These are phyloP conservation scores for Ephydatia muelleri DNA, from an alignment of 37 sponge, comb jelly and placozoan genomes.

Conservation along the genomic window DNA sequence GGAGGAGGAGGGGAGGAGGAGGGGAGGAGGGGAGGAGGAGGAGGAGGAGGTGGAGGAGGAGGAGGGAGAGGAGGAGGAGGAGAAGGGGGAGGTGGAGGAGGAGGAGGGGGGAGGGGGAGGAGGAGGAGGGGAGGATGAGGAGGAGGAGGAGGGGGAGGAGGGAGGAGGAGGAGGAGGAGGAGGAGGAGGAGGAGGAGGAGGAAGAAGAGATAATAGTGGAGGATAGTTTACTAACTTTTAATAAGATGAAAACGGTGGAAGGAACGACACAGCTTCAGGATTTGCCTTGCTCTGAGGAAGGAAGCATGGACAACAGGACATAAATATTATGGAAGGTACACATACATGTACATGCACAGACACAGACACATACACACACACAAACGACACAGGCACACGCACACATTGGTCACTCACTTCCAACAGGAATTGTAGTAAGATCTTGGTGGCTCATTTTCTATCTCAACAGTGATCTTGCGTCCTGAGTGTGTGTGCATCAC, in stretches of 20 bases:
- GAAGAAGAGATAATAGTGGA: not conserved
- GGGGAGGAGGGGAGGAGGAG: no score
- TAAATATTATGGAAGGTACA: not conserved
- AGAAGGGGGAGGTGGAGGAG: no score
- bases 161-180: conserved; percentile 2
- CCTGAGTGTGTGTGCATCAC: conserved; percentile 20
- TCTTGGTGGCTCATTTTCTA: conserved; percentile 6
- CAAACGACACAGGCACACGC: no score
- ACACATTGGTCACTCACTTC: conserved; percentile 28
- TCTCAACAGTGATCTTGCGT: conserved; percentile 46
- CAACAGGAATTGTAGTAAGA: conserved; percentile 34
- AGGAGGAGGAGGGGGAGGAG: not conserved
- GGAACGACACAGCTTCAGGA: no score
- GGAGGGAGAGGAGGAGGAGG: not conserved
- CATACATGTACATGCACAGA: not conserved
- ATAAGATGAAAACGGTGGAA: no score
- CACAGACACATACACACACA: not conserved
- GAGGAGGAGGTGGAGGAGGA: not conserved
- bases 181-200: not conserved
- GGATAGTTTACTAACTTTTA: not conserved
- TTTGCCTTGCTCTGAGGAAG: not conserved
- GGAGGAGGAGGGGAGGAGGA: not conserved
- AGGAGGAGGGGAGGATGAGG: not conserved
- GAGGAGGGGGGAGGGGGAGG: conserved; percentile 1
- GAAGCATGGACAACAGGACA: not conserved